Evolutionary conservation across 2,888 invertebrate genomes (phyloP).

Genomic region (Sisyra nigra): DNA sequence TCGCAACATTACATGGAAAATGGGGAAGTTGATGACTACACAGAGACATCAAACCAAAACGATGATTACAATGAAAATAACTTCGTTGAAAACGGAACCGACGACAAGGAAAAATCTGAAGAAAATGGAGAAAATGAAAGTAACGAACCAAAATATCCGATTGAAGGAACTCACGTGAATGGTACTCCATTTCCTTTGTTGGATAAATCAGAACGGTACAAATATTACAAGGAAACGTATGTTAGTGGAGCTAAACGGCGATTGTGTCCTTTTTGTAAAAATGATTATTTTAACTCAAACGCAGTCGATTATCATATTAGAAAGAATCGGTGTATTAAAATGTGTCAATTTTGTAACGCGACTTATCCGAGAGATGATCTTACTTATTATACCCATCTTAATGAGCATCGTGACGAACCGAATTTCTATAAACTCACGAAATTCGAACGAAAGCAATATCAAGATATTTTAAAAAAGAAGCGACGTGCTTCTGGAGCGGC

Average conservation of each 20-base stretch:
- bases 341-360: conserved; percentile 6
- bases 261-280: conserved; percentile 5
- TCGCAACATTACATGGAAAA: not conserved
- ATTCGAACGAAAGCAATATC: not conserved
- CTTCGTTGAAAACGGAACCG: not conserved
- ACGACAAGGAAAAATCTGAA: not conserved
- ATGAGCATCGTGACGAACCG: conserved; percentile 3
- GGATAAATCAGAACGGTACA: not conserved
- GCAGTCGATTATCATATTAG: conserved; percentile 6
- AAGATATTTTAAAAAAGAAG: too few relatives aligned
- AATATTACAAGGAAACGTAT: not conserved
- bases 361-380: conserved; percentile 3
- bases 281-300: conserved; percentile 1
- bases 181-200: conserved; percentile 1
- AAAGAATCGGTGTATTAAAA: conserved; percentile 4
- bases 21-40: conserved; percentile 1
- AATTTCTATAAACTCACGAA: not conserved
- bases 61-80: not conserved
- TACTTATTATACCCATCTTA: conserved; percentile 4
- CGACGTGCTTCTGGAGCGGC: too few relatives aligned
- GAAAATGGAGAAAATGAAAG: not conserved
- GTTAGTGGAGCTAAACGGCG: conserved; percentile 1
- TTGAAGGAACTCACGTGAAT: conserved; percentile 1
- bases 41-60: not conserved
- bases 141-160: not conserved